Percentiles rank a stretch among this genome's conserved stretches.
phyloP scores from a whole-genome alignment of 1,140 invertebrate species.

The Procambarus clarkii region DNA sequence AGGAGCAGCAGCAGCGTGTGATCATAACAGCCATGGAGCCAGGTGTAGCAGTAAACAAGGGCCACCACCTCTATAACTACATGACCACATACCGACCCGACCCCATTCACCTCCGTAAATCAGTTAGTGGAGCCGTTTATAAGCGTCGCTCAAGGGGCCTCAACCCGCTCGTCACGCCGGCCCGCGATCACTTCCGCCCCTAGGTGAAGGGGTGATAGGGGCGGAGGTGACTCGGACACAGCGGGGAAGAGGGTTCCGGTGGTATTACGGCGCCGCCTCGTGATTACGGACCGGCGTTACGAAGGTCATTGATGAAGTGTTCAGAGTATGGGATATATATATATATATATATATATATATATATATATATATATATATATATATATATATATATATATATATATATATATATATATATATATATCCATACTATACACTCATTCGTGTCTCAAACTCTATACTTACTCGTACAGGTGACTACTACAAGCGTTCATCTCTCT shows the following conservation, averaged over 20 bases:
- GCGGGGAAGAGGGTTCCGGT: background rate
- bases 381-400: too few species aligned
- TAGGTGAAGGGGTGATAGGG: background rate
- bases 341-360: too few species aligned
- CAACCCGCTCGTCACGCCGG: background rate
- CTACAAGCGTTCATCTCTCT: too few species aligned
- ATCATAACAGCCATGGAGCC: too few species aligned
- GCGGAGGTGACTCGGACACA: background rate
- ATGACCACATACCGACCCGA: conserved; percentile 28
- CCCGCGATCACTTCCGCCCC: background rate
- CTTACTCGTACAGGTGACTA: too few species aligned
- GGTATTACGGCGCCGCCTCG: background rate
- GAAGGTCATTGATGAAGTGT: conserved; percentile 25
- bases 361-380: too few species aligned
- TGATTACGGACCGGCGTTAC: conserved; percentile 20
- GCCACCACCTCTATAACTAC: conserved; percentile 6
- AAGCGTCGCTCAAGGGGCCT: background rate
- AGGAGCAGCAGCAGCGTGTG: too few species aligned
- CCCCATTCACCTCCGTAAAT: conserved; percentile 24
- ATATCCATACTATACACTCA: background rate
- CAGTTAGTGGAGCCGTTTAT: conserved; percentile 31
- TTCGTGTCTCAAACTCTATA: background rate
- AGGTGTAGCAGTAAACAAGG: background rate
- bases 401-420: too few species aligned
- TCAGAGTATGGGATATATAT: background rate